Evolutionary conservation across 2,113 vertebrate genomes (phyloP).

Genomic region (Porphyrio hochstetteri): DNA sequence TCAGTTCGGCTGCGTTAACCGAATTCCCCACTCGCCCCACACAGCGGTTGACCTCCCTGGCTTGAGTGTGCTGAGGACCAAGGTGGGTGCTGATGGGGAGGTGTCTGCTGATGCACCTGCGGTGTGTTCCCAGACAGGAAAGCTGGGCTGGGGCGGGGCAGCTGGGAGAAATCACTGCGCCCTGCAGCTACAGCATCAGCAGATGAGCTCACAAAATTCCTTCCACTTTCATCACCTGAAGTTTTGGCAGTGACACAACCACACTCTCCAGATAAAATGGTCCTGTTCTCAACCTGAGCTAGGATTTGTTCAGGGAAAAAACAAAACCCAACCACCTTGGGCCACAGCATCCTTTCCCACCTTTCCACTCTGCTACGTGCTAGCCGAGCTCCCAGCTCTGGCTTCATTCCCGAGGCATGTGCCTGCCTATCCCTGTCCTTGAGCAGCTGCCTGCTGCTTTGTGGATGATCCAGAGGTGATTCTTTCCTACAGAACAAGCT

Average conservation of each 20-base stretch:
- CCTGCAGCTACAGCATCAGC: background rate
- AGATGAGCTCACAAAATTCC: background rate
- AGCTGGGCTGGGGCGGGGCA: background rate
- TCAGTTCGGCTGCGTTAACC: background rate
- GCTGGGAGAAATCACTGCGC: background rate
- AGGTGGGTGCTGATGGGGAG: background rate
- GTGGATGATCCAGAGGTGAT: fast-evolving
- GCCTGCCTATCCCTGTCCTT: background rate
- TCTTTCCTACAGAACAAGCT: background rate
- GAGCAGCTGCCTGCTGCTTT: background rate
- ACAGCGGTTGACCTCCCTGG: fast-evolving
- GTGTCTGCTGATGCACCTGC: background rate
- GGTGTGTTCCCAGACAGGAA: background rate
- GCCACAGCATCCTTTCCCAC: fast-evolving
- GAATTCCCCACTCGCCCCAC: background rate
- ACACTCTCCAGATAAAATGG: fast-evolving
- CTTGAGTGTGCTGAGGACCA: fast-evolving
- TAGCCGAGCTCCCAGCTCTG: fast-evolving
- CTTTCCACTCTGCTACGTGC: too few relatives aligned
- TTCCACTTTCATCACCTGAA: background rate
- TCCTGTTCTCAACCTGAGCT: background rate
- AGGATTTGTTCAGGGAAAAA: too few relatives aligned
- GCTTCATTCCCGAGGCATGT: fast-evolving
- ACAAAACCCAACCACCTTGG: too few relatives aligned
- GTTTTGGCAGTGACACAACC: fast-evolving